A percentile compares a stretch with the other conserved stretches of the same genome.
These are phyloP conservation scores for Andrena camellia DNA, from an alignment of 2,888 invertebrate genomes.

Conservation along the genomic window DNA sequence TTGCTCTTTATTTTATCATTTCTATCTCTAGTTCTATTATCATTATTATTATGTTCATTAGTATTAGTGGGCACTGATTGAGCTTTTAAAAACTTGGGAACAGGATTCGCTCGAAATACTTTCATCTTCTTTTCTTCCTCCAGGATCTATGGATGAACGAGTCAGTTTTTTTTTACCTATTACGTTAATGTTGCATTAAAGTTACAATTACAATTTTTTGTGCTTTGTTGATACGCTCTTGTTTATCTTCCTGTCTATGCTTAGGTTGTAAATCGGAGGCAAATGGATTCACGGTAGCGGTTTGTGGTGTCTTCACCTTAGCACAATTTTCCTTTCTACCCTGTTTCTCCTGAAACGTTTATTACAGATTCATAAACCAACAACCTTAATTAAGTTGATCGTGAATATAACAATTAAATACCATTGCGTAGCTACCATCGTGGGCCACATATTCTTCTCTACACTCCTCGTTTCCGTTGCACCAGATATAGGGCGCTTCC, in stretches of 20 bases:
- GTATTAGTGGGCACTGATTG: neutral
- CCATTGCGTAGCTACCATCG: neutral
- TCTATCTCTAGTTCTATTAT: no score
- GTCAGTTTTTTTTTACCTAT: neutral
- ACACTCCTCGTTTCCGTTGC: no score
- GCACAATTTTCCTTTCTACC: neutral
- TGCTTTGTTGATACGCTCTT: constrained; percentile 13
- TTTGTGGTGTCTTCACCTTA: neutral
- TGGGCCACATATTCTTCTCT: neutral
- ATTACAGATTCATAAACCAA: neutral
- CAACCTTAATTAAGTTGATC: neutral
- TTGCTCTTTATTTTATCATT: neutral
- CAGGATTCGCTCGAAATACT: constrained; percentile 31
- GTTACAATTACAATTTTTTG: neutral
- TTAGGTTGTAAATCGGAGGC: neutral
- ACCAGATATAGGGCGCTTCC: no score
- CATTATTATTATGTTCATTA: neutral
- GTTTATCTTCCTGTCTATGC: neutral
- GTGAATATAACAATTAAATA: neutral
- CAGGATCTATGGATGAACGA: neutral
- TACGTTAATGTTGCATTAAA: neutral
- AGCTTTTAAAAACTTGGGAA: constrained; percentile 28
- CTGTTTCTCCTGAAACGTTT: constrained; percentile 7
- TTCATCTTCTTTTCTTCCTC: constrained; percentile 11
- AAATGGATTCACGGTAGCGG: neutral